phyloP scores from a whole-genome alignment of 1,140 invertebrate genomes.

The Psilanteris sp. region DNA sequence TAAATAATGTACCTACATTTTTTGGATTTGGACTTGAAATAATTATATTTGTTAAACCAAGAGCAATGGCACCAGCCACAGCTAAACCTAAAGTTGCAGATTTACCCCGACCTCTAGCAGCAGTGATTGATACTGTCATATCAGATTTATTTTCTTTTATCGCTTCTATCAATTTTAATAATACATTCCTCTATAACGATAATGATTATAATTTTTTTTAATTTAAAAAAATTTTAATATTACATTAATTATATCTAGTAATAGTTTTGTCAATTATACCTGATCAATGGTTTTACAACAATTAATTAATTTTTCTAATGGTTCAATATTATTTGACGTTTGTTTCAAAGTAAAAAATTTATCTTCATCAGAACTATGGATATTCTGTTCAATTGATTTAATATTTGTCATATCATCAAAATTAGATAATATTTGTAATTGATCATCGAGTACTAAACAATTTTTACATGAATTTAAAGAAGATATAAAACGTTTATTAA shows the following conservation, averaged over 20 bases:
- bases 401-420: conserved; percentile 93
- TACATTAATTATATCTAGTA: too few relatives aligned
- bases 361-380: conserved; percentile 78
- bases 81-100: conserved; percentile 98
- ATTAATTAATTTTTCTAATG: conserved; percentile 92
- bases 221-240: too few relatives aligned
- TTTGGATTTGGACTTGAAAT: conserved; percentile 98
- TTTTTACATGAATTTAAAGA: conserved; percentile 92
- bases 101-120: conserved; percentile 97
- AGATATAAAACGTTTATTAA: conserved; percentile 97
- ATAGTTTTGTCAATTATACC: too few relatives aligned
- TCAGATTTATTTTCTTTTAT: conserved; percentile 95
- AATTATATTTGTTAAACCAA: conserved; percentile 99
- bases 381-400: conserved; percentile 82
- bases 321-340: conserved; percentile 92
- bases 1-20: conserved; percentile 98
- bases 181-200: conserved; percentile 87
- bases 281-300: conserved; percentile 97
- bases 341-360: conserved; percentile 87
- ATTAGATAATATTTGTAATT: conserved; percentile 94
- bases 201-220: too few relatives aligned
- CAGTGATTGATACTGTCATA: conserved; percentile 96
- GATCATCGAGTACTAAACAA: conserved; percentile 96
- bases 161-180: conserved; percentile 96
- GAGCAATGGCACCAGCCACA: conserved; percentile 90